Evolutionary conservation across 2,888 invertebrate species (phyloP), one percentile per base, ranked within the genome.

Genomic region (Escarpia spicata): DNA sequence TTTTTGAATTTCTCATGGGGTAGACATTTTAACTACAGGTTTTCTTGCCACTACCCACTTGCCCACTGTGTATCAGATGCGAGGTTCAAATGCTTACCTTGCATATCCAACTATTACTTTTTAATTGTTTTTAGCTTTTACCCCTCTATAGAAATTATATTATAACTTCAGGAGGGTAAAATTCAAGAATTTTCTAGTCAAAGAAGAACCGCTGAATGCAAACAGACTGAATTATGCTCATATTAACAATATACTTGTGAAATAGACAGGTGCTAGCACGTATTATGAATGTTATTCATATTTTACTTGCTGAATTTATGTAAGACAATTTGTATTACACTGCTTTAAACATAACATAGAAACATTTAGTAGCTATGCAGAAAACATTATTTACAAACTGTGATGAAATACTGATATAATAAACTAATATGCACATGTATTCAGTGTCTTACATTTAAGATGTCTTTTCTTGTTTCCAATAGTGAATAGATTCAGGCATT

Each of bases 371-470:
- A 26, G n/a, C 26, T 75, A 75, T 75, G 75, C 75, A 75, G 19
- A 75, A 75, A 75, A 75, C 15, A 26, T 15, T 75, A 75, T 75
- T 75, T 75, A 75, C 75, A 26, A 75, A 75, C 75, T 75, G 75
- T 75, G 75, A 75, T 75, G 75, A 75, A 75, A 75, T 75, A 26
- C 75, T 75, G 75, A 75, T 75, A n/a, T 75, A 75, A 75, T 75
- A 75, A 75, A 75, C 26, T 75, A 75, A 75, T 75, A 6, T 75
- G n/a, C 75, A 75, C 19, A 52, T 52, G 26, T 75, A n/a, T 75
- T n/a, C 75, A 75, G 75, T 75, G 75, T n/a, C 75, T 75, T 75
- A 26, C 52, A 52, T 75, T 75, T 19, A 75, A 26, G 15, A 2
- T 75, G 2, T 75, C 60, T 19, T 19, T 26, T 6, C 75, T 75